Percentiles rank a stretch among this genome's conserved stretches.
These are phyloP conservation scores for Adelognathus sp. DNA, from an alignment of 2,888 invertebrate species.

Conservation along the genomic window DNA sequence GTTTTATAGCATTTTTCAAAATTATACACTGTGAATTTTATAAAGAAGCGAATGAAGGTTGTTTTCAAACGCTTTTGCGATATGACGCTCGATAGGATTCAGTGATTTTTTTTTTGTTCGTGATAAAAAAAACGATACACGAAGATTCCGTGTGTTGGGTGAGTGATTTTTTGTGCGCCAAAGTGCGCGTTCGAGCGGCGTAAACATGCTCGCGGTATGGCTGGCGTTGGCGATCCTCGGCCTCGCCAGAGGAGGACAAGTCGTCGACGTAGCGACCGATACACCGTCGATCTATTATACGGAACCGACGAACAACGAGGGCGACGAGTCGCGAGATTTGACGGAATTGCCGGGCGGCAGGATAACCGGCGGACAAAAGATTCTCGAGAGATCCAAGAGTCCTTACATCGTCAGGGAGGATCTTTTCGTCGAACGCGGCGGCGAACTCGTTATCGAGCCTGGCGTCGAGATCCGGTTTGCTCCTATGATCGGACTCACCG, in stretches of 20 bases:
- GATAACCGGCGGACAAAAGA: constrained; percentile 83
- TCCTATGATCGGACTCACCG: constrained; percentile 96
- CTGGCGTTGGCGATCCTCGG: constrained; percentile 40
- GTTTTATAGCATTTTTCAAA: constrained; percentile 3
- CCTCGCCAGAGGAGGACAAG: constrained; percentile 37
- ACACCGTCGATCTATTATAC: constrained; percentile 77
- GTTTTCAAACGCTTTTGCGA: background rate
- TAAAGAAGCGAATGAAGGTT: background rate
- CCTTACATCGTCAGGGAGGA: constrained; percentile 92
- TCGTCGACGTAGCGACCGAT: constrained; percentile 67
- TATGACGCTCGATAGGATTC: background rate
- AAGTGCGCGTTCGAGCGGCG: background rate
- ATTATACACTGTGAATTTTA: background rate
- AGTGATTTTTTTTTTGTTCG: constrained; percentile 15
- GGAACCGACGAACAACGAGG: constrained; percentile 70
- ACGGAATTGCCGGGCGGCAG: constrained; percentile 87
- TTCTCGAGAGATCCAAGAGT: constrained; percentile 84
- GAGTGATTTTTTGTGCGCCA: background rate
- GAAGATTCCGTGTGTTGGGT: background rate
- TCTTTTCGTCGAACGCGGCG: constrained; percentile 89
- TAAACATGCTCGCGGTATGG: constrained; percentile 52
- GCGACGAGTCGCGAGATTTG: constrained; percentile 60
- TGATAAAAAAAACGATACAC: background rate
- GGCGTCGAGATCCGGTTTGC: constrained; percentile 95
- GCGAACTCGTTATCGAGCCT: constrained; percentile 92